phyloP scores from a whole-genome alignment of 2,888 invertebrate genomes.

The Scaptomyza polygonia region DNA sequence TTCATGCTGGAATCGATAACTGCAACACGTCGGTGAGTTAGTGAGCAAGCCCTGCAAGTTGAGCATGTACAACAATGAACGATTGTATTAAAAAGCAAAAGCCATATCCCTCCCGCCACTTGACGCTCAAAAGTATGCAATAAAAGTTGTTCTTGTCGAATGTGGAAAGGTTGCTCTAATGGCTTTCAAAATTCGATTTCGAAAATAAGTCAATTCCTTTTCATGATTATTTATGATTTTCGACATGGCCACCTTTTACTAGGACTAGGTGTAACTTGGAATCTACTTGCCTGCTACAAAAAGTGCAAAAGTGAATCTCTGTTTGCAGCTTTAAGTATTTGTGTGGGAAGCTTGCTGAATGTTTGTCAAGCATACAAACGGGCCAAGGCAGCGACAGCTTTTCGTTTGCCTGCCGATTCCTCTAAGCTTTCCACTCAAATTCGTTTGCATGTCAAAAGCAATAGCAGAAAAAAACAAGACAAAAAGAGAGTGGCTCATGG shows the following conservation, averaged over 20 bases:
- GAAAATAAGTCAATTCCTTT: conserved; percentile 16
- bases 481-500: conserved; percentile 8
- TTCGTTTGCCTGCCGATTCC: conserved; percentile 39
- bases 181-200: conserved; percentile 1
- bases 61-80: conserved; percentile 66
- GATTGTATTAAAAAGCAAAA: conserved; percentile 46
- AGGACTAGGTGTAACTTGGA: background rate
- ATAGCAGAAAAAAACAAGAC: conserved; percentile 35
- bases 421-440: conserved; percentile 53
- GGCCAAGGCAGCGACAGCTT: conserved; percentile 11
- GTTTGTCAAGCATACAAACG: conserved; percentile 48
- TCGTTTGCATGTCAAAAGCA: conserved; percentile 33
- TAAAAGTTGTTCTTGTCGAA: too few relatives aligned
- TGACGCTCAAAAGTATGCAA: background rate
- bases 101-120: conserved; percentile 10
- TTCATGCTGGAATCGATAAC: conserved; percentile 24
- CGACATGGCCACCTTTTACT: conserved; percentile 1
- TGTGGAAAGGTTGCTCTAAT: background rate
- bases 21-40: conserved; percentile 15
- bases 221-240: conserved; percentile 15
- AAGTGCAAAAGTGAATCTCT: background rate
- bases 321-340: background rate
- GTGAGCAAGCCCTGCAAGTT: conserved; percentile 37
- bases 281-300: too few relatives aligned
- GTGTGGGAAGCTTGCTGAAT: conserved; percentile 34